Base-by-base conservation (phyloP, 1,140 invertebrate genomes). In the Nasonia vitripennis region DNA sequence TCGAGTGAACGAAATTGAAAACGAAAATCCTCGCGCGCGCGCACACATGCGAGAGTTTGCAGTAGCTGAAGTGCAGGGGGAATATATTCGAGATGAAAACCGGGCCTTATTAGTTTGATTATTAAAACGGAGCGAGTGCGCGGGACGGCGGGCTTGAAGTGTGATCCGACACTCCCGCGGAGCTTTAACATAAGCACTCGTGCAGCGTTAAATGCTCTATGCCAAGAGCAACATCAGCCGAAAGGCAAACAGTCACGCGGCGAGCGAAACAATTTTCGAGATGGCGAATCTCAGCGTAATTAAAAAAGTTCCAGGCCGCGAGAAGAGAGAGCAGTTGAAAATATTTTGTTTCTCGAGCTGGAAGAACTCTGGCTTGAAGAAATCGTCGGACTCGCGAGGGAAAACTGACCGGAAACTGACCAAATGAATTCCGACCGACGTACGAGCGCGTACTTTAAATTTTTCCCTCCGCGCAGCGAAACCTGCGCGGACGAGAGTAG, bases 361-460 rank as follows among this genome's bases (percentile, higher is more conserved):
- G 10, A 78, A 27, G 27, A 31, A 55, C 77, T 55, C n/a, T 1
- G n/a, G 27, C 27, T 41, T 45, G 41, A 48, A 51, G 77, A 31
- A 78, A 78, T 34, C 27, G n/a, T 48, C n/a, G 4, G 7, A n/a
- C 23, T 23, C 27, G 27, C 77, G 37, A 37, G 41, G 6, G 62
- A 80, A 80, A 68, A 10, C n/a, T 67, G 11, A 79, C 14, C 27
- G 27, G n/a, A 62, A 83, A 79, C 48, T 85, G 78, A 74, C 70
- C 68, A 62, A 85, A 85, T 74, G 78, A 73, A 80, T 85, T 71
- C 37, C 37, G 6, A 83, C 62, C 11, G 55, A 17, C 27, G 68
- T 37, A 37, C 20, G 45, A 14, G 51, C 14, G 68, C 17, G 67
- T 2, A 62, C 23, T 80, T 74, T 37, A 78, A 74, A 80, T 80